These are phyloP conservation scores for Drosophila navojoa DNA, from an alignment of 1,140 invertebrate species.

Conservation along the genomic window DNA sequence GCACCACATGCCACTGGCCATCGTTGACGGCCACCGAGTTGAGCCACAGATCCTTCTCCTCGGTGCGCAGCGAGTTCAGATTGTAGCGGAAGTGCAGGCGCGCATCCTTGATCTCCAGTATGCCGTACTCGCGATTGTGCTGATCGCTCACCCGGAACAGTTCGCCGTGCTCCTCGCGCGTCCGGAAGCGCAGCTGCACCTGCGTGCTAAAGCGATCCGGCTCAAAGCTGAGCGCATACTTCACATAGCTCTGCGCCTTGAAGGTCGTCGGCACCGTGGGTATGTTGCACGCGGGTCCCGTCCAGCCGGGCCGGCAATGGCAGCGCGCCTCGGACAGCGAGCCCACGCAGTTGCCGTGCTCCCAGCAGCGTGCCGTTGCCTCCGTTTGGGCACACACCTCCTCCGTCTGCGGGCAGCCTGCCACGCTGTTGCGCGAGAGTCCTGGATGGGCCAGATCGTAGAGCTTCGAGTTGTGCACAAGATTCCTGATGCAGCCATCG, in stretches of 20 bases:
- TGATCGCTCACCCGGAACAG: conserved; percentile 96
- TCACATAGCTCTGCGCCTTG: conserved; percentile 95
- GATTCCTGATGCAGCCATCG: conserved; percentile 96
- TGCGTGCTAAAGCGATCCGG: conserved; percentile 96
- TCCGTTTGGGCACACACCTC: conserved; percentile 93
- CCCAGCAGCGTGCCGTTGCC: conserved; percentile 92
- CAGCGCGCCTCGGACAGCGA: conserved; percentile 94
- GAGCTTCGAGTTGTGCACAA: conserved; percentile 97
- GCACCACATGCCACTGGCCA: conserved; percentile 98
- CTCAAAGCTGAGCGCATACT: conserved; percentile 97
- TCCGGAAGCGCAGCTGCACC: conserved; percentile 96
- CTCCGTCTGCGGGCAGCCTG: conserved; percentile 95
- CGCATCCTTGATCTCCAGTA: conserved; percentile 96
- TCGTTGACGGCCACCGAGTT: conserved; percentile 95
- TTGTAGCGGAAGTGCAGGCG: conserved; percentile 96
- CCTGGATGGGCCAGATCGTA: conserved; percentile 96
- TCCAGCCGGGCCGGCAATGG: conserved; percentile 96
- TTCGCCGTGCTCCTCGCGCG: conserved; percentile 95
- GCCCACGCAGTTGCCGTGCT: conserved; percentile 97
- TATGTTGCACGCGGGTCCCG: conserved; percentile 93
- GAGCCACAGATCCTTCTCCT: conserved; percentile 95
- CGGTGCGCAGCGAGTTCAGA: conserved; percentile 94
- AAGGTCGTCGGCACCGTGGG: conserved; percentile 95
- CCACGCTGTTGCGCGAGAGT: conserved; percentile 91
- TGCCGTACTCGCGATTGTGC: conserved; percentile 97